Percentiles rank a stretch among this genome's conserved stretches.
Evolutionary conservation across 2,113 vertebrate species (phyloP).

Genomic region (Epinephelus moara): DNA sequence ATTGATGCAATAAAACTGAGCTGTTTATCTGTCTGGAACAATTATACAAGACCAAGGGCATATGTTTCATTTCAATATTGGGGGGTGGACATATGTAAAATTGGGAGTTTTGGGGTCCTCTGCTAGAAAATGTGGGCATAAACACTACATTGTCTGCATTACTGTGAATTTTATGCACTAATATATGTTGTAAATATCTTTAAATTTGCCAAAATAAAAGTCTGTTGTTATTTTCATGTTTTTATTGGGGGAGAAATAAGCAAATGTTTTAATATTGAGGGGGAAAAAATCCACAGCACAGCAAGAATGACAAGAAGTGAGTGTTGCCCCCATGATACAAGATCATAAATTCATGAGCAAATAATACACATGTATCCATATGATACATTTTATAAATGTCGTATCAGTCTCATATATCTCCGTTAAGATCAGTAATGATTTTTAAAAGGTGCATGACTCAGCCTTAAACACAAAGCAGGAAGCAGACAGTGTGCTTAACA

Average conservation of each 20-base stretch:
- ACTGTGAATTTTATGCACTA: too few relatives aligned
- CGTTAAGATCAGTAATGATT: slow-evolving; percentile 32
- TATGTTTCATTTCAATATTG: too few relatives aligned
- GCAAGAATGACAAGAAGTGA: slow-evolving; percentile 7
- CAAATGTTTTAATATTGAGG: too few relatives aligned
- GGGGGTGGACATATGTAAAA: too few relatives aligned
- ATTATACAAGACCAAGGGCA: neutral
- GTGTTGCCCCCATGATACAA: neutral
- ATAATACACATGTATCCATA: neutral
- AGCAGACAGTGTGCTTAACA: slow-evolving; percentile 57
- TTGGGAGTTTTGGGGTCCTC: too few relatives aligned
- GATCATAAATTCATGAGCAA: neutral
- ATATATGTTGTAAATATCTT: too few relatives aligned
- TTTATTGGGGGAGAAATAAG: too few relatives aligned
- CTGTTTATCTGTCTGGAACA: slow-evolving; percentile 18
- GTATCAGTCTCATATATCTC: neutral
- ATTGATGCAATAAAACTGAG: slow-evolving; percentile 1
- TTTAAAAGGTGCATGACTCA: slow-evolving; percentile 62
- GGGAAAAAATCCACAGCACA: neutral
- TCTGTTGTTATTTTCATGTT: too few relatives aligned
- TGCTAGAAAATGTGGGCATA: too few relatives aligned
- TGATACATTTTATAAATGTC: neutral
- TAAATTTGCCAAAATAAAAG: too few relatives aligned
- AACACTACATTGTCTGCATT: too few relatives aligned
- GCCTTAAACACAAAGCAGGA: slow-evolving; percentile 61